These are phyloP conservation scores for Xylota segnis DNA, from an alignment of 2,888 invertebrate species.

Conservation along the genomic window DNA sequence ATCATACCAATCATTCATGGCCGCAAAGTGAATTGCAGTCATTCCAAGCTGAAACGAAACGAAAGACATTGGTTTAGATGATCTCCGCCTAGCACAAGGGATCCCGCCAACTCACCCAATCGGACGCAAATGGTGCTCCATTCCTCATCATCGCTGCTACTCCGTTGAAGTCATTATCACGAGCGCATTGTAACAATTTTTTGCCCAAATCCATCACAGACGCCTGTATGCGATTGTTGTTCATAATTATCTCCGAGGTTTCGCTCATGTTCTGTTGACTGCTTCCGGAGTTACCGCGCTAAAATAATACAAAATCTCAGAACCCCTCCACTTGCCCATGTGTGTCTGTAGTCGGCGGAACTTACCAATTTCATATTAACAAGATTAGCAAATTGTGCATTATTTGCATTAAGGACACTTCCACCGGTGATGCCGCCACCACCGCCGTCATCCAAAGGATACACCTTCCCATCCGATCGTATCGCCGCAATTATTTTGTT, in stretches of 20 bases:
- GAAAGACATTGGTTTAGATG: neutral
- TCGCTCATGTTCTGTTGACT: slow-evolving; percentile 35
- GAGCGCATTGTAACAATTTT: slow-evolving; percentile 91
- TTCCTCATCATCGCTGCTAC: slow-evolving; percentile 92
- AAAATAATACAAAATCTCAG: slow-evolving; percentile 8
- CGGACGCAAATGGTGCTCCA: slow-evolving; percentile 96
- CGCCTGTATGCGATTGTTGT: slow-evolving; percentile 67
- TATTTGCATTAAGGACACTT: slow-evolving; percentile 51
- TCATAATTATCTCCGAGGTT: slow-evolving; percentile 43
- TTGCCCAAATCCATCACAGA: slow-evolving; percentile 92
- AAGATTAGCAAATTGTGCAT: slow-evolving; percentile 40
- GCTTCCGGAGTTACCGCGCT: slow-evolving; percentile 41
- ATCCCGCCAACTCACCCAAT: slow-evolving; percentile 89
- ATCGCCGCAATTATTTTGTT: slow-evolving; percentile 82
- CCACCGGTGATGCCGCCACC: slow-evolving; percentile 22
- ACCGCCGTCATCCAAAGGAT: slow-evolving; percentile 78
- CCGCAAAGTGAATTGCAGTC: slow-evolving; percentile 94
- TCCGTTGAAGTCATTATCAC: slow-evolving; percentile 90
- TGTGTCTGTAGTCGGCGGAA: neutral
- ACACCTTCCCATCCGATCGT: slow-evolving; percentile 82
- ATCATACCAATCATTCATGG: slow-evolving; percentile 91
- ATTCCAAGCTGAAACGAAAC: slow-evolving; percentile 90
- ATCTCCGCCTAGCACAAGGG: too few relatives aligned
- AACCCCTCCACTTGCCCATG: too few relatives aligned
- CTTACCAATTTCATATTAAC: slow-evolving; percentile 53